Conservation (phyloP, 1,140 invertebrate species). For the Drosophila sulfurigaster region DNA sequence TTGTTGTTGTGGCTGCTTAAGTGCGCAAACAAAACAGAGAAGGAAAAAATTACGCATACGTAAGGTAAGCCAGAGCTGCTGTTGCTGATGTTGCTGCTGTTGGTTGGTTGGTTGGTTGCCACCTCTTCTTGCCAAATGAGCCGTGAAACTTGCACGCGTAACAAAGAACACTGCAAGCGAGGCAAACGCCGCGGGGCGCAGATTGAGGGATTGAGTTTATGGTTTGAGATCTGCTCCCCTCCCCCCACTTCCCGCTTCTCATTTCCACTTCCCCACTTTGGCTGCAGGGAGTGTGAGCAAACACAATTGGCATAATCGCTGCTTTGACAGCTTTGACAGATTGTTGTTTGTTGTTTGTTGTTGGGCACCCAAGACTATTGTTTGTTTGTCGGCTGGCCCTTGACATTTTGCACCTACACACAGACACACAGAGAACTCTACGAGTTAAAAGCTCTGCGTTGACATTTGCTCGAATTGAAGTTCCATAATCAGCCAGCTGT, state of each 20-base stretch:
- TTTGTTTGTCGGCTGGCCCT: constrained; percentile 1
- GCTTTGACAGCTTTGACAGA: constrained; percentile 71
- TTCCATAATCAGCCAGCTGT: constrained; percentile 59
- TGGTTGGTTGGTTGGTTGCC: background rate
- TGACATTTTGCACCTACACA: constrained; percentile 4
- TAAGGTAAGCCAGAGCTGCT: constrained; percentile 28
- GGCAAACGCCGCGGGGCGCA: background rate
- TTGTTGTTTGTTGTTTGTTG: constrained; percentile 52
- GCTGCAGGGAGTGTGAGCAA: constrained; percentile 7
- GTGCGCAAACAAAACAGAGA: constrained; percentile 39
- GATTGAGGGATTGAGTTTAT: background rate
- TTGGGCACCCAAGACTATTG: background rate
- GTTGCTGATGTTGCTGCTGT: too few species aligned
- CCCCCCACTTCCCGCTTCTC: too few species aligned
- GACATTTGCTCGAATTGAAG: constrained; percentile 33
- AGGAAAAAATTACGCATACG: constrained; percentile 55
- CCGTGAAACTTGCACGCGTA: constrained; percentile 50
- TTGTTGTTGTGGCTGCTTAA: constrained; percentile 20
- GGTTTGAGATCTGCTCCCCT: background rate
- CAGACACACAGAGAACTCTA: background rate
- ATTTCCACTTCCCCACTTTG: too few species aligned
- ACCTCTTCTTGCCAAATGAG: constrained; percentile 51
- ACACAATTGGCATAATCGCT: constrained; percentile 55
- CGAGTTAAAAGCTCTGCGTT: background rate
- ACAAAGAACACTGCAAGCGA: constrained; percentile 16